Conservation (phyloP, 2,888 invertebrate species). For the Sinotaia quadrata region DNA sequence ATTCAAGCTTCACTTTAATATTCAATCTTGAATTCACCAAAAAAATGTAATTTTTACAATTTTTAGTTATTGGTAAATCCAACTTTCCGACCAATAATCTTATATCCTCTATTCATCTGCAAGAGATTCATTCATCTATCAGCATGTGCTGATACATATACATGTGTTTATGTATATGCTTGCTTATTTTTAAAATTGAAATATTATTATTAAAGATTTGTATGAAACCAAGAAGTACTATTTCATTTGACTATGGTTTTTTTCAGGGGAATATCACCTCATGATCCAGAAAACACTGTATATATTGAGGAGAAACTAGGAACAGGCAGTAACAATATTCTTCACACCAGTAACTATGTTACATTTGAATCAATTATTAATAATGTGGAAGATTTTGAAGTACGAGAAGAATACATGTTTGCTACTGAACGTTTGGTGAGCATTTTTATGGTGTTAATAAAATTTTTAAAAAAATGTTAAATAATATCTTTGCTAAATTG, state of each 20-base stretch:
- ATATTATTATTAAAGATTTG: not conserved
- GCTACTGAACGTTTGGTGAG: slow-evolving; percentile 82
- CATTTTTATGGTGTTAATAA: slow-evolving; percentile 33
- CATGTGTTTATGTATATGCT: no score
- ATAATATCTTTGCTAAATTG: no score
- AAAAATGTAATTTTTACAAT: no score
- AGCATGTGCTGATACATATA: no score
- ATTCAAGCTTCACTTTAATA: no score
- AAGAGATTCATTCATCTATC: no score
- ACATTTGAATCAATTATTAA: slow-evolving; percentile 74
- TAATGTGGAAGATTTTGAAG: slow-evolving; percentile 85
- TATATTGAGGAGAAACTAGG: slow-evolving; percentile 77
- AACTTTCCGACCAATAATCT: no score
- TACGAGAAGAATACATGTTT: slow-evolving; percentile 89
- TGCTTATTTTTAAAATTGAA: slow-evolving; percentile 5
- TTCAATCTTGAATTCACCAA: no score
- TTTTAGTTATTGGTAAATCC: no score
- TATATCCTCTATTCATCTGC: no score
- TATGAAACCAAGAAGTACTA: not conserved
- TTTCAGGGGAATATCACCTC: slow-evolving; percentile 62
- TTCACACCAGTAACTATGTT: slow-evolving; percentile 45
- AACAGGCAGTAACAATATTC: slow-evolving; percentile 32
- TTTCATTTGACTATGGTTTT: slow-evolving; percentile 15
- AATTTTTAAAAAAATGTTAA: no score
- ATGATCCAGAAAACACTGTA: slow-evolving; percentile 53